Evolutionary conservation across 2,888 invertebrate species (phyloP).

Genomic region (Cephonodes hylas): DNA sequence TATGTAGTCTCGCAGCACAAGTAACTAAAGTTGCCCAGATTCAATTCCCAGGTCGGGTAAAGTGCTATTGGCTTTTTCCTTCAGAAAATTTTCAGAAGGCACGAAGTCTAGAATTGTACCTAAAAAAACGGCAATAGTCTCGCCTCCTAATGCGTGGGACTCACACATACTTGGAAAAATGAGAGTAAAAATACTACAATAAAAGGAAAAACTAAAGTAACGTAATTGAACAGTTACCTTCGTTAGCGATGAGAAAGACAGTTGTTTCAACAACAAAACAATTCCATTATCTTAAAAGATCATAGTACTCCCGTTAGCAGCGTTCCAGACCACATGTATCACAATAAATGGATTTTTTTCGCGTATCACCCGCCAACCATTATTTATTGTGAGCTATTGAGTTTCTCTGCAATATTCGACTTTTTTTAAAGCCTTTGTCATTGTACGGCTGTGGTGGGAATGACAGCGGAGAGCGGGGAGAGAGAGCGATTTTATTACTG

Average conservation of each 20-base stretch:
- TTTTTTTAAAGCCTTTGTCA: constrained; percentile 4
- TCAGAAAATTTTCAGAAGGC: too few relatives aligned
- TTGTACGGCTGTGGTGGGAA: background rate
- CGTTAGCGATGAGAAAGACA: background rate
- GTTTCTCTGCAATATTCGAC: background rate
- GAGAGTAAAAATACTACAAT: too few relatives aligned
- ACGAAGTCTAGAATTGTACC: too few relatives aligned
- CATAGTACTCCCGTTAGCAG: background rate
- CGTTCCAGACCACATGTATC: background rate
- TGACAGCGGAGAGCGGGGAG: background rate
- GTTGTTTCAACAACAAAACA: background rate
- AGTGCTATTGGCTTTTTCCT: too few relatives aligned
- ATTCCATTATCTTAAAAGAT: background rate
- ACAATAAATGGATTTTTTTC: background rate
- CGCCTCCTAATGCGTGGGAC: too few relatives aligned
- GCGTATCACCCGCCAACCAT: background rate
- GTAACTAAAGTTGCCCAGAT: too few relatives aligned
- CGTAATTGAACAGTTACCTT: too few relatives aligned
- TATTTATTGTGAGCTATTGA: constrained; percentile 1
- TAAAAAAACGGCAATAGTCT: too few relatives aligned
- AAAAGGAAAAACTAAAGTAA: too few relatives aligned
- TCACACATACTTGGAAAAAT: too few relatives aligned
- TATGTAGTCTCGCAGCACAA: too few relatives aligned
- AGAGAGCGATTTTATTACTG: background rate
- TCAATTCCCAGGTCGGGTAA: too few relatives aligned